Conservation (phyloP, 2,113 vertebrate species). For the Heterochromis multidens region DNA sequence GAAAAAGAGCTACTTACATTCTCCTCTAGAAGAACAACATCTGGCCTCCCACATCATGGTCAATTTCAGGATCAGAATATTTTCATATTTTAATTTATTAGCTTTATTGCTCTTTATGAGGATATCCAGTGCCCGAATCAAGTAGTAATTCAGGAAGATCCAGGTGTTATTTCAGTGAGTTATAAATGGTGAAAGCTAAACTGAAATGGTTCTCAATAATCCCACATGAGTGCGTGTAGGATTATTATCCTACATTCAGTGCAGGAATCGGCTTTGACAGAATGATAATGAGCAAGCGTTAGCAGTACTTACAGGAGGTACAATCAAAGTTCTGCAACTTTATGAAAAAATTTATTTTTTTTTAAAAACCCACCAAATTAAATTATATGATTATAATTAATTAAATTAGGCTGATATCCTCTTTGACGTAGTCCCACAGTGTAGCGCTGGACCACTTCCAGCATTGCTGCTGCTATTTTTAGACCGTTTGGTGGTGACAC, state of each 20-base stretch:
- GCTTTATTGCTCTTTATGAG: neutral
- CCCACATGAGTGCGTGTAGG: neutral
- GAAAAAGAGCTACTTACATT: accelerated
- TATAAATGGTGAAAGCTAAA: too few relatives aligned
- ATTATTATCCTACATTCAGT: neutral
- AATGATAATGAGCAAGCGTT: neutral
- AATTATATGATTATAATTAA: too few relatives aligned
- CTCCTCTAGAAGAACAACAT: neutral
- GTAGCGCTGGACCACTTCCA: neutral
- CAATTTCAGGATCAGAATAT: neutral
- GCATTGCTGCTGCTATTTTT: neutral
- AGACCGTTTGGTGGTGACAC: neutral
- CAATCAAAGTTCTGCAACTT: neutral
- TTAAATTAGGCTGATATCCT: neutral
- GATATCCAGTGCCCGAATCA: too few relatives aligned
- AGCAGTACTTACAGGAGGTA: neutral
- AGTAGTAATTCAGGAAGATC: neutral
- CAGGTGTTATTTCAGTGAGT: neutral
- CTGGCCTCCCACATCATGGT: too few relatives aligned
- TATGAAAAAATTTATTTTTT: too few relatives aligned
- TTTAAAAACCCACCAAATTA: too few relatives aligned
- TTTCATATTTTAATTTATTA: too few relatives aligned
- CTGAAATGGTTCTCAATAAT: neutral
- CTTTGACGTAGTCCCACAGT: neutral
- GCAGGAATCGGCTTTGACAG: neutral